These are phyloP conservation scores for Melitaea athalia DNA, from an alignment of 2,888 invertebrate species.

Conservation along the genomic window DNA sequence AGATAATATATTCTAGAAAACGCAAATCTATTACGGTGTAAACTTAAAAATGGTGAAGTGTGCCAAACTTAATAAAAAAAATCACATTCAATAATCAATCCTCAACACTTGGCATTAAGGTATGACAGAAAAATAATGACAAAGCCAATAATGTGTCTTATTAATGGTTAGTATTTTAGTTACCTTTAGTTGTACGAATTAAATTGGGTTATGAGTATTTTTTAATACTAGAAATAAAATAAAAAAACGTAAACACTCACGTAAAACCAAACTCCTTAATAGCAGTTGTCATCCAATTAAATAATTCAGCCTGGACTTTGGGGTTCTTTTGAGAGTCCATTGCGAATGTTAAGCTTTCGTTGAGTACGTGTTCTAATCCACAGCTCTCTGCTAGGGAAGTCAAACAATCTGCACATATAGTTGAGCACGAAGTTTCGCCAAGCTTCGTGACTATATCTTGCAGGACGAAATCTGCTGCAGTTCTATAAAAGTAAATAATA, in stretches of 20 bases:
- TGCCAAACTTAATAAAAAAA: no score
- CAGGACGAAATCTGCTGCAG: slow-evolving; percentile 88
- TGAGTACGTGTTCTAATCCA: slow-evolving; percentile 87
- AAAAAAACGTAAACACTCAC: slow-evolving; percentile 67
- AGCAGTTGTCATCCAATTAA: slow-evolving; percentile 90
- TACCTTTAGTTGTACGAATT: no score
- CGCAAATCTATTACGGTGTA: no score
- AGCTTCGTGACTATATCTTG: slow-evolving; percentile 92
- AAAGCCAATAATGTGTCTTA: no score
- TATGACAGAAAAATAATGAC: no score
- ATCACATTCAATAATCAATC: no score
- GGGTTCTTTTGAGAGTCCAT: slow-evolving; percentile 94
- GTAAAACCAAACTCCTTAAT: slow-evolving; percentile 93
- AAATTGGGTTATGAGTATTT: no score
- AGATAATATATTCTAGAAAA: no score
- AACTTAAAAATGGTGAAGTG: no score
- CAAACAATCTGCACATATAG: slow-evolving; percentile 85
- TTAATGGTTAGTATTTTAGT: no score
- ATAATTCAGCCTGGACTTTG: slow-evolving; percentile 93
- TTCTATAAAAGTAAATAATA: slow-evolving; percentile 61
- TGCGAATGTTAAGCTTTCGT: slow-evolving; percentile 87
- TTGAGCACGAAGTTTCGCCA: slow-evolving; percentile 91
- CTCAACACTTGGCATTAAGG: no score
- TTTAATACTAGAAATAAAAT: background rate
- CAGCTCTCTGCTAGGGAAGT: slow-evolving; percentile 90